Percentiles rank a stretch among this genome's conserved stretches.
Evolutionary conservation across 2,888 invertebrate species (phyloP).

Genomic region (Tipula vernalis): DNA sequence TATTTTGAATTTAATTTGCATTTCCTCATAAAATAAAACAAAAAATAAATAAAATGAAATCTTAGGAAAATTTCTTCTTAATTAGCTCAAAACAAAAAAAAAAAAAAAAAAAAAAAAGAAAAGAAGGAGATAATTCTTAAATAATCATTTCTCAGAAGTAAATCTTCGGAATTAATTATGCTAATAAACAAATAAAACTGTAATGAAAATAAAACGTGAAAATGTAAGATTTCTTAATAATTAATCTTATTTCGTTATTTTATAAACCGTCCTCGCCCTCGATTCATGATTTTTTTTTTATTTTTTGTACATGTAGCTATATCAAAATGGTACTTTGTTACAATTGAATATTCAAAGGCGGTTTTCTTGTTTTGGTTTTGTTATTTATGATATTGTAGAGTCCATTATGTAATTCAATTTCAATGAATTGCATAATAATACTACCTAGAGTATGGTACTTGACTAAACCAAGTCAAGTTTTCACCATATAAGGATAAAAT

Average conservation of each 20-base stretch:
- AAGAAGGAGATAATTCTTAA: neutral
- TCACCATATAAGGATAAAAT: neutral
- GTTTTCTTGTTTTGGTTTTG: neutral
- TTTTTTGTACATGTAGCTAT: neutral
- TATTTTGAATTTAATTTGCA: neutral
- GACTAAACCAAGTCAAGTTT: neutral
- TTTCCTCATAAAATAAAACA: neutral
- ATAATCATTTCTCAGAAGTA: neutral
- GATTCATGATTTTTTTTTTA: neutral
- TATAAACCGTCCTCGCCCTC: neutral
- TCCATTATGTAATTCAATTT: neutral
- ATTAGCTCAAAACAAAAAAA: neutral
- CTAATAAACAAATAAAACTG: neutral
- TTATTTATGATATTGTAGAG: neutral
- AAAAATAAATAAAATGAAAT: neutral
- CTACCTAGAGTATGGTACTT: neutral
- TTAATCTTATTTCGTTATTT: neutral
- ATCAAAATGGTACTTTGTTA: neutral
- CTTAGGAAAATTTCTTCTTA: neutral
- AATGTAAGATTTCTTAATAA: neutral
- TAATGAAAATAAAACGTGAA: neutral
- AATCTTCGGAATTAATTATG: neutral
- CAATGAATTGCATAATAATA: neutral
- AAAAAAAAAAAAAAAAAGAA: neutral
- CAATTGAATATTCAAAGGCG: neutral